Evolutionary conservation across 1,140 invertebrate species (phyloP).

Genomic region (Scylla paramamosain): DNA sequence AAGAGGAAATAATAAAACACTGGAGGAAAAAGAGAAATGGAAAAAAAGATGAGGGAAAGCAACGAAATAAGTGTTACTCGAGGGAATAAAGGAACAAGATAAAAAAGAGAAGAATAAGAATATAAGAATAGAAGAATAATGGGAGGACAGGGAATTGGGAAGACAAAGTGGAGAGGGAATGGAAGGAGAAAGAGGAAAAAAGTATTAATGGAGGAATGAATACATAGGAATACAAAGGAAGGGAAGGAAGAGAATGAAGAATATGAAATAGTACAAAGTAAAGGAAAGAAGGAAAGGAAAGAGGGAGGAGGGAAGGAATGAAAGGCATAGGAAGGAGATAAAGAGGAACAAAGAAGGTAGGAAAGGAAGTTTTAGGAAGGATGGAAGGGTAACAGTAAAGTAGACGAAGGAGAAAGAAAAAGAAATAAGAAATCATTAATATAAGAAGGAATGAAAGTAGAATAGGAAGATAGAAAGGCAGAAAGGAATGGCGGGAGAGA

Average conservation of each 20-base stretch:
- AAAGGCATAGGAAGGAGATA: not conserved
- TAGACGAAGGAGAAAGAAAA: not conserved
- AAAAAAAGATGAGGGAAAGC: not conserved
- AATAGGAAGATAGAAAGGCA: not conserved
- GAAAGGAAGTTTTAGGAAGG: constrained; percentile 7
- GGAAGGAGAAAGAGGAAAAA: not conserved
- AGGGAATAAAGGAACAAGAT: not conserved
- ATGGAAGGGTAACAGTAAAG: not conserved
- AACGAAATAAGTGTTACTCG: not conserved
- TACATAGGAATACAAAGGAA: no score
- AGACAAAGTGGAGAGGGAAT: not conserved
- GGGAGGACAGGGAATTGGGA: not conserved
- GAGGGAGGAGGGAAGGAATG: no score
- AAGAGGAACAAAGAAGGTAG: not conserved
- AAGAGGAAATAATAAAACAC: not conserved
- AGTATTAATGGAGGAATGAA: not conserved
- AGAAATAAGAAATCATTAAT: not conserved
- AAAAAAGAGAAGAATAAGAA: not conserved
- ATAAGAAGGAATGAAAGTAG: not conserved
- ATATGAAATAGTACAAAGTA: not conserved
- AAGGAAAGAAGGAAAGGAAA: not conserved
- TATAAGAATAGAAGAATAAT: constrained; percentile 4
- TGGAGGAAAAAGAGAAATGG: not conserved
- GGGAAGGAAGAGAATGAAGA: no score
- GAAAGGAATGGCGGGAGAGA: not conserved